Conservation (phyloP, 1,140 invertebrate species). For the Ceratina calcarata region DNA sequence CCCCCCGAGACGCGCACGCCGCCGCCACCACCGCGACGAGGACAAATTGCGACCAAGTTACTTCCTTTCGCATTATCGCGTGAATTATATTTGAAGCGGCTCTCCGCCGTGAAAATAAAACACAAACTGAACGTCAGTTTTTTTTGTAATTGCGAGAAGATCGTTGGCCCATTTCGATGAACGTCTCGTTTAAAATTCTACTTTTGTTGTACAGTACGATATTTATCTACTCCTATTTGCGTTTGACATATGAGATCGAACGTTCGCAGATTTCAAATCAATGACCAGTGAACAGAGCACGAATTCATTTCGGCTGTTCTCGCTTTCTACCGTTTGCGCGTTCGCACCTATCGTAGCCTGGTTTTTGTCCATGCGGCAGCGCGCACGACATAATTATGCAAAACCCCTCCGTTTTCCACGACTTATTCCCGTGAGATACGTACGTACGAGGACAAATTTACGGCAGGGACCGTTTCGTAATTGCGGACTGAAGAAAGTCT, state of each 20-base stretch:
- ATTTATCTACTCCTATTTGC: too few species aligned
- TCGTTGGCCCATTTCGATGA: too few species aligned
- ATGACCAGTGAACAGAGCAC: background rate
- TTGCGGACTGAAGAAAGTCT: conserved; percentile 14
- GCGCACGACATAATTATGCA: background rate
- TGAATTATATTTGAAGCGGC: conserved; percentile 60
- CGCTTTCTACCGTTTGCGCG: too few species aligned
- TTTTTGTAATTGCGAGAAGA: too few species aligned
- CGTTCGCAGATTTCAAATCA: background rate
- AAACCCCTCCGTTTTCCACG: conserved; percentile 7
- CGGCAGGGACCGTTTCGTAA: conserved; percentile 11
- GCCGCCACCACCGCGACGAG: conserved; percentile 56
- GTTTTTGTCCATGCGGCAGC: conserved; percentile 5
- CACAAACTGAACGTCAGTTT: too few species aligned
- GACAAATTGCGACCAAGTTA: conserved; percentile 66
- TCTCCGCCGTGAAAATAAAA: conserved; percentile 16
- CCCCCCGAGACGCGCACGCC: conserved; percentile 38
- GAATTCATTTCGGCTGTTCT: background rate
- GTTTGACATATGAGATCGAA: too few species aligned
- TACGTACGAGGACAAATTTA: conserved; percentile 16
- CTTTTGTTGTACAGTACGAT: too few species aligned
- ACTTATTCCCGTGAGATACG: background rate
- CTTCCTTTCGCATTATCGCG: conserved; percentile 63
- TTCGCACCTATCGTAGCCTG: background rate
- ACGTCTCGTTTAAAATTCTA: too few species aligned